Conservation (phyloP, 1,140 invertebrate genomes). For the Muscidifurax raptorellus region DNA sequence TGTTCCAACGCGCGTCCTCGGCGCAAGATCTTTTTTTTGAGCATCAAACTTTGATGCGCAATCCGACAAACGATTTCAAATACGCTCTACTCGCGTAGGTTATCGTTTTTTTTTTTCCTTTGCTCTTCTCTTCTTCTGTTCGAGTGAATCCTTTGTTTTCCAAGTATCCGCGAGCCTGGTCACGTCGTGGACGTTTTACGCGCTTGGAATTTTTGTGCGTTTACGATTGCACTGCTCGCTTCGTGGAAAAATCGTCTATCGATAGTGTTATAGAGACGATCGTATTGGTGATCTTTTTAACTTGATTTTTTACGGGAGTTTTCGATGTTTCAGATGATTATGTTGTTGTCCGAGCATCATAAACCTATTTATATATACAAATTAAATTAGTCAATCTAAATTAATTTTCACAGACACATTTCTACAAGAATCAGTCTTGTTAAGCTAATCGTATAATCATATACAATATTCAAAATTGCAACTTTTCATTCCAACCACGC, state of each 20-base stretch:
- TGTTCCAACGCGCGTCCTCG: background rate
- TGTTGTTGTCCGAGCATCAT: no score
- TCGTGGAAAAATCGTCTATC: background rate
- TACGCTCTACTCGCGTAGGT: background rate
- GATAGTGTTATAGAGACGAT: background rate
- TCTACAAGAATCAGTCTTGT: no score
- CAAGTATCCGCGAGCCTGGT: conserved; percentile 28
- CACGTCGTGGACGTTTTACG: conserved; percentile 46
- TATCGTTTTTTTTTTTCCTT: background rate
- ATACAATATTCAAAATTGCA: no score
- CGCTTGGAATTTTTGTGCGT: conserved; percentile 44
- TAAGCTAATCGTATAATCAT: no score
- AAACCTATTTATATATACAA: no score
- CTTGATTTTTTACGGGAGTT: background rate
- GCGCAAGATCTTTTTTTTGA: background rate
- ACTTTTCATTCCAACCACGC: no score
- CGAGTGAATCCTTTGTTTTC: conserved; percentile 39
- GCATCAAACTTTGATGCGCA: background rate
- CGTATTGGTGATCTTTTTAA: background rate
- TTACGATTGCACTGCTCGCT: conserved; percentile 31
- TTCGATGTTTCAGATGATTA: no score
- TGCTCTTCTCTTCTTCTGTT: background rate
- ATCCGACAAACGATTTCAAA: conserved; percentile 28
- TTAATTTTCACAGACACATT: no score
- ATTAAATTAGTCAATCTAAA: no score